phyloP scores from a whole-genome alignment of 2,888 invertebrate species.

The Morpho achilles region DNA sequence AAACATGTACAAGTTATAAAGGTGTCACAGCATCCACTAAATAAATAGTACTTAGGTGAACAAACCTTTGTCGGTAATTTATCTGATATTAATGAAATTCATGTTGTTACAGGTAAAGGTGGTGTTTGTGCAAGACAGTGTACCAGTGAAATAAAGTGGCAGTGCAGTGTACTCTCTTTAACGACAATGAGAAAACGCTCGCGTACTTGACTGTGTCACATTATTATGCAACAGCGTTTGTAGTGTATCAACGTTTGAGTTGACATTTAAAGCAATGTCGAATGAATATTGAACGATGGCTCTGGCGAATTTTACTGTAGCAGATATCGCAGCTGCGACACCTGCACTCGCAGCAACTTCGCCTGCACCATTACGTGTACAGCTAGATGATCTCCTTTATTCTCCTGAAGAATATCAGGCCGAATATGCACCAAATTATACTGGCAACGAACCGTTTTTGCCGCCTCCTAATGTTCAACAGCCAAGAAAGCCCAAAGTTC shows the following conservation, averaged over 20 bases:
- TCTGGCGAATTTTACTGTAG: constrained; percentile 65
- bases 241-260: constrained; percentile 45
- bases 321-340: constrained; percentile 52
- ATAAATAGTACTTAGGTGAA: no score
- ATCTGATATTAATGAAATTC: constrained; percentile 2
- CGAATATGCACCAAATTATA: constrained; percentile 43
- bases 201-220: constrained; percentile 45
- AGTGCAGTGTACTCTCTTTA: constrained; percentile 48
- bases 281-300: constrained; percentile 63
- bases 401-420: constrained; percentile 53
- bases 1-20: no score
- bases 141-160: constrained; percentile 44
- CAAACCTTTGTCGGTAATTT: no score
- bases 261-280: constrained; percentile 51
- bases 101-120: constrained; percentile 58
- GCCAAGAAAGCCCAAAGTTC: constrained; percentile 54
- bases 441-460: constrained; percentile 49
- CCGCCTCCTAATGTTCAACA: constrained; percentile 48
- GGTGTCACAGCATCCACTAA: no score
- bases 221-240: constrained; percentile 57
- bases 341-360: constrained; percentile 54
- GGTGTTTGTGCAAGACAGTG: constrained; percentile 34
- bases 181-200: constrained; percentile 54
- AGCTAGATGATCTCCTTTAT: constrained; percentile 65
- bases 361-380: constrained; percentile 51